Evolutionary conservation across 2,797 vertebrate species (phyloP), one percentile per base, ranked within the genome.

Genomic region (Psittacula echo): DNA sequence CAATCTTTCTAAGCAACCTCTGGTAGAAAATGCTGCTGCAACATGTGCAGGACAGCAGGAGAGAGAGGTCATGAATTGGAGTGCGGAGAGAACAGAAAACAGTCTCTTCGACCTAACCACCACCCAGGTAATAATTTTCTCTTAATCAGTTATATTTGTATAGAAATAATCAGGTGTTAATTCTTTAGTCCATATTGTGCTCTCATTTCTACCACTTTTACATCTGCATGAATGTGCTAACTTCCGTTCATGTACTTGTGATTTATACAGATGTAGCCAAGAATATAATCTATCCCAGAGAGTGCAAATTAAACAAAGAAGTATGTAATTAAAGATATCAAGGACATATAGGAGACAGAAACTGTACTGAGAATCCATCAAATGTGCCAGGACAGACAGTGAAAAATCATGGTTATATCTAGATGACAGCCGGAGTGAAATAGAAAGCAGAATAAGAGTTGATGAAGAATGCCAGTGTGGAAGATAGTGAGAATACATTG

Each of bases 291-390:
- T 89, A 53, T 79, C 71, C 56, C 53, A 67, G 67, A 4, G 64
- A 93, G 60, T 61, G 42, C 74, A 90, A 89, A 93, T 45, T 74
- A 95, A 96, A 94, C 77, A 79, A 68, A 88, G 64, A 88, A 96
- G 65, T 73, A 82, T 61, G 64, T 94, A 95, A 97, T 97, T 96
- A 93, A 83, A 89, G 83, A 24, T 85, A 82, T 81, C 88, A 94
- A 96, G 94, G 95, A 77, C 80, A 68, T 71, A 56, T 7, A 82
- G 90, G 64, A 95, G 91, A 87, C 51, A 50, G 77, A 64, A 87
- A 72, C 42, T 85, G 29, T n/a, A 41, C 51, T 65, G 81, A 90
- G 80, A 92, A 96, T 94, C 86, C 85, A 94, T 97, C 95, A 95
- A 80, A 83, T 51, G 22, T 2, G 1, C 82, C 64, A 53, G 90